Evolutionary conservation across 1,140 invertebrate genomes (phyloP).

Genomic region (Pachypeltis micranthus): DNA sequence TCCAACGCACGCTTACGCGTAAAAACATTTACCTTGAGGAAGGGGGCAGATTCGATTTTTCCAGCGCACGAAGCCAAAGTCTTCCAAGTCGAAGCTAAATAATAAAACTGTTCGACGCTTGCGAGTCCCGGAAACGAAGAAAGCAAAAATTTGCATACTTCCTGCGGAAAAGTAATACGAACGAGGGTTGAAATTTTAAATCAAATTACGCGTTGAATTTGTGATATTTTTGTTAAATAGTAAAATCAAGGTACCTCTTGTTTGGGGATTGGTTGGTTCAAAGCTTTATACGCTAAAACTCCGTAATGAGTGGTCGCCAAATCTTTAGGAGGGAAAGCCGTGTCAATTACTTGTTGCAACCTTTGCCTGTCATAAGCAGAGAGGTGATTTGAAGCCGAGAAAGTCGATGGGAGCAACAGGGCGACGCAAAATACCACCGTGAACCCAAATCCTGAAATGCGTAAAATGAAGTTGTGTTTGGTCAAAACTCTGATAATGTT

Average conservation of each 20-base stretch:
- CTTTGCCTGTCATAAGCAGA: slow-evolving; percentile 40
- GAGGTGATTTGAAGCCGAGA: slow-evolving; percentile 28
- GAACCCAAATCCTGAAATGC: no score
- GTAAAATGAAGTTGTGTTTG: no score
- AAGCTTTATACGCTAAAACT: slow-evolving; percentile 41
- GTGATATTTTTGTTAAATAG: background rate
- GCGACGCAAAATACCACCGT: no score
- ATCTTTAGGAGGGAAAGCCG: slow-evolving; percentile 41
- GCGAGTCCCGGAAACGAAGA: slow-evolving; percentile 33
- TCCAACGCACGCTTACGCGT: no score
- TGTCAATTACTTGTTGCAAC: slow-evolving; percentile 42
- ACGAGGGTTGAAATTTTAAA: no score
- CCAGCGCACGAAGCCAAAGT: slow-evolving; percentile 37
- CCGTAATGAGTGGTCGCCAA: slow-evolving; percentile 42
- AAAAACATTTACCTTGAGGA: slow-evolving; percentile 32
- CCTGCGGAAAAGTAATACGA: slow-evolving; percentile 37
- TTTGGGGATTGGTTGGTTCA: slow-evolving; percentile 39
- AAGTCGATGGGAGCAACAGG: no score
- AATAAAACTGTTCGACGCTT: slow-evolving; percentile 41
- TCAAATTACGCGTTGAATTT: background rate
- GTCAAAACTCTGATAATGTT: no score
- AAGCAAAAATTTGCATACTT: slow-evolving; percentile 41
- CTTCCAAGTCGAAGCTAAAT: slow-evolving; percentile 40
- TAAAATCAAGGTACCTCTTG: slow-evolving; percentile 32
- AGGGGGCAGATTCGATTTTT: slow-evolving; percentile 27